These are phyloP conservation scores for Lanius ludovicianus DNA, from an alignment of 2,113 vertebrate species.

Conservation along the genomic window DNA sequence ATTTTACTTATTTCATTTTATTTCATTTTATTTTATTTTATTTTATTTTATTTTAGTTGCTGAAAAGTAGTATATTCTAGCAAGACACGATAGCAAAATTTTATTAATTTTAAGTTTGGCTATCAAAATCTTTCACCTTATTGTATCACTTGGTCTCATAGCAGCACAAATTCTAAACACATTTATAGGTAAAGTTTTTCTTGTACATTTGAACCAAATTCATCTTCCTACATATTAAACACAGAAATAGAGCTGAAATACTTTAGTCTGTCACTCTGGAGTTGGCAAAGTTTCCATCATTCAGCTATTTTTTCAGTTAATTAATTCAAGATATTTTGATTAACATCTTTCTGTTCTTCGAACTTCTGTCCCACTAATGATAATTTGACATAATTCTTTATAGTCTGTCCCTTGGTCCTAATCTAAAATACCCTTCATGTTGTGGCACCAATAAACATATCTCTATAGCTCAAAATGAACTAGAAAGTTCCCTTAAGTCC, in stretches of 20 bases:
- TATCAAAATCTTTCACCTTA: background rate
- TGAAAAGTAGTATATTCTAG: background rate
- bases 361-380: background rate
- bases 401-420: background rate
- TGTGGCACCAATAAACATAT: background rate
- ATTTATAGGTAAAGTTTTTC: background rate
- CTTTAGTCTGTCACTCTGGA: background rate
- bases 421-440: background rate
- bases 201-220: background rate
- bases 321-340: background rate
- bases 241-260: background rate
- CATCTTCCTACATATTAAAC: background rate
- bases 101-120: background rate
- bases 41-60: background rate
- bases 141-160: background rate
- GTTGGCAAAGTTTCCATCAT: background rate
- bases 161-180: background rate
- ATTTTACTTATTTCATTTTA: background rate
- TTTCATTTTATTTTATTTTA: background rate
- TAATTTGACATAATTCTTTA: background rate
- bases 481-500: background rate
- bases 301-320: background rate
- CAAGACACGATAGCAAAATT: background rate
- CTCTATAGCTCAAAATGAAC: background rate
- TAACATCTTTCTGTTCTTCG: background rate